Base-by-base conservation (phyloP, 2,113 vertebrate species). In the Clupea harengus region DNA sequence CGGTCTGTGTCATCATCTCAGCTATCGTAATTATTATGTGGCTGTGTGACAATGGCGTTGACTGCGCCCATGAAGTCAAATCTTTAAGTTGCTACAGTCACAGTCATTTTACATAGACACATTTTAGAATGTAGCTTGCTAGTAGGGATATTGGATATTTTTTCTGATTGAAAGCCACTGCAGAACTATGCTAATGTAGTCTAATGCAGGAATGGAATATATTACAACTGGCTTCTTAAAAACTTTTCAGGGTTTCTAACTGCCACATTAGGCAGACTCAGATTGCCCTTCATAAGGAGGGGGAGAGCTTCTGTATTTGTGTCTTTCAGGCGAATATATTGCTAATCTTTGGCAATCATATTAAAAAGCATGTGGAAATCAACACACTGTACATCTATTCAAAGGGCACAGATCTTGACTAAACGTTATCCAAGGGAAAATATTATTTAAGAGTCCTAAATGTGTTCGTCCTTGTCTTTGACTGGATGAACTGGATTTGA, bases 1-100 rank as follows among this genome's bases (percentile, higher is more conserved):
- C 72, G 39, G 72, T 78, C 11, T 78, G 72, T 78, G 72, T 78
- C 72, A 78, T 78, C 72, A 78, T 78, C 72, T 32, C 28, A 4
- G 32, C 32, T 78, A 78, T 78, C 15, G 28, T 67, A n/a, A 75
- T 75, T 78, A 78, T 32, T 32, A 32, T 28, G 28, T 78, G 72
- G 28, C 25, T 78, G 72, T 11, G 25, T 32, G 32, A 72, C 64
- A 17, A 78, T 17, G 28, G 6, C 11, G 9, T 72, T 13, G 64
- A 39, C 72, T 78, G 72, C 32, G 10, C 72, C 25, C 72, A 13
- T 39, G 25, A 39, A 39, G 72, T 39, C 28, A 78, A 78, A 39
- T 32, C 72, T 78, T 28, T 32, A 78, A 78, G 72, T 78, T 32
- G 15, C 13, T 39, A 32, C 72, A 78, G 28, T 75, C 67, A 39